Percentiles rank a stretch among this genome's conserved stretches.
phyloP scores from a whole-genome alignment of 2,888 invertebrate genomes.

The Reticulitermes lucifugus region DNA sequence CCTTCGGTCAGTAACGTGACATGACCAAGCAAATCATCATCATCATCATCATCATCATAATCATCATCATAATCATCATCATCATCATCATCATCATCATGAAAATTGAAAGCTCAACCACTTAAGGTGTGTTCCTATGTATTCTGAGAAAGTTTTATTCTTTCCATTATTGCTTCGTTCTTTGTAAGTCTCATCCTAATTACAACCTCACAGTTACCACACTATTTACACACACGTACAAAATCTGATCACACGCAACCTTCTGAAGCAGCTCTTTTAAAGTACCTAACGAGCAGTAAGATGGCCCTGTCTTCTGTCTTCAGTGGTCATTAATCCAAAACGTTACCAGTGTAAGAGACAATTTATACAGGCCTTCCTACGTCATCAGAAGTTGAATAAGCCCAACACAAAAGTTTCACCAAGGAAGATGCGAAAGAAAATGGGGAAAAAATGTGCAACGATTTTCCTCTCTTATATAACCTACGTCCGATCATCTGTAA shows the following conservation, averaged over 20 bases:
- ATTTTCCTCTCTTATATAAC: slow-evolving; percentile 18
- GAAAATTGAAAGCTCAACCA: too few species aligned
- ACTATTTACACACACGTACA: too few species aligned
- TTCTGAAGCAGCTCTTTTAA: background rate
- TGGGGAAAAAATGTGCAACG: background rate
- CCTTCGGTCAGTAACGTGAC: too few species aligned
- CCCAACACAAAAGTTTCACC: background rate
- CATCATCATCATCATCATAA: background rate
- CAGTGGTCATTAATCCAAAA: background rate
- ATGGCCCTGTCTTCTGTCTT: background rate
- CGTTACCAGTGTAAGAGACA: background rate
- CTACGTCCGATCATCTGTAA: background rate
- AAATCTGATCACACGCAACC: too few species aligned
- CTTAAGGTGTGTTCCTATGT: too few species aligned
- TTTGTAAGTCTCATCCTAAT: too few species aligned
- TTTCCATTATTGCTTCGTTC: too few species aligned
- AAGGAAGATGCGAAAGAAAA: background rate
- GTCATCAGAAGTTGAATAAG: background rate
- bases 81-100: background rate
- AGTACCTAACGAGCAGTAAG: background rate
- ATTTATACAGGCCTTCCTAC: background rate
- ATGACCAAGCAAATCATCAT: background rate
- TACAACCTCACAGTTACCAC: too few species aligned
- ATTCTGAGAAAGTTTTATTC: too few species aligned
- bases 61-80: background rate